phyloP scores from a whole-genome alignment of 1,140 invertebrate species.

The Eurosta solidaginis region DNA sequence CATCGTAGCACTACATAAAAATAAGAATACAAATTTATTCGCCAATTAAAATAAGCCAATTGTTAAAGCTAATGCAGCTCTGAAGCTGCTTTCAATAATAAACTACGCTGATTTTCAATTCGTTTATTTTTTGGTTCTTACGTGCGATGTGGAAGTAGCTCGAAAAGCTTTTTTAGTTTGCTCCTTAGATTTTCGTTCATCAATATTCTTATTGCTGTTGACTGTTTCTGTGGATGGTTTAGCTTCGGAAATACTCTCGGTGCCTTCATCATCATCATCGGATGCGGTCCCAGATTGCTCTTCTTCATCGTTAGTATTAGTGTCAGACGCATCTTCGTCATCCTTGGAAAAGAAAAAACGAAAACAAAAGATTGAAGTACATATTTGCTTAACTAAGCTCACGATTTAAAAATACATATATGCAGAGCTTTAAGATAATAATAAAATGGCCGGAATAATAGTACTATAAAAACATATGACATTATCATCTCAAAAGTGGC shows the following conservation, averaged over 20 bases:
- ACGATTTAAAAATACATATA: too few species aligned
- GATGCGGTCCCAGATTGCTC: slow-evolving; percentile 39
- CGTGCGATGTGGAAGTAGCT: slow-evolving; percentile 52
- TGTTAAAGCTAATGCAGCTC: background rate
- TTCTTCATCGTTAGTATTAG: slow-evolving; percentile 35
- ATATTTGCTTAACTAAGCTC: too few species aligned
- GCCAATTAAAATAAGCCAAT: background rate
- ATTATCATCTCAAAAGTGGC: background rate
- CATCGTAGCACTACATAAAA: background rate
- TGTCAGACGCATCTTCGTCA: background rate
- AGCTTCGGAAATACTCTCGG: background rate
- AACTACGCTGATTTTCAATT: slow-evolving; percentile 41
- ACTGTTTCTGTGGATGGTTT: background rate
- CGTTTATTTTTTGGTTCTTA: slow-evolving; percentile 54
- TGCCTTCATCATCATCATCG: slow-evolving; percentile 43
- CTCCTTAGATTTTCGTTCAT: slow-evolving; percentile 20
- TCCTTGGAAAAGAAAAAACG: slow-evolving; percentile 10
- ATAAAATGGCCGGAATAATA: too few species aligned
- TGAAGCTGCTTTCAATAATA: background rate
- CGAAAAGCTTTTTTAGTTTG: slow-evolving; percentile 52
- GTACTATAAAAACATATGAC: background rate
- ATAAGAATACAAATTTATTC: background rate
- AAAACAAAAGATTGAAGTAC: background rate
- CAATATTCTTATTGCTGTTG: slow-evolving; percentile 13
- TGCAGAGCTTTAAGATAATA: too few species aligned